Percentiles rank a stretch among this genome's conserved stretches.
Evolutionary conservation across 2,888 invertebrate species (phyloP).

Genomic region (Dexiosoma caninum): DNA sequence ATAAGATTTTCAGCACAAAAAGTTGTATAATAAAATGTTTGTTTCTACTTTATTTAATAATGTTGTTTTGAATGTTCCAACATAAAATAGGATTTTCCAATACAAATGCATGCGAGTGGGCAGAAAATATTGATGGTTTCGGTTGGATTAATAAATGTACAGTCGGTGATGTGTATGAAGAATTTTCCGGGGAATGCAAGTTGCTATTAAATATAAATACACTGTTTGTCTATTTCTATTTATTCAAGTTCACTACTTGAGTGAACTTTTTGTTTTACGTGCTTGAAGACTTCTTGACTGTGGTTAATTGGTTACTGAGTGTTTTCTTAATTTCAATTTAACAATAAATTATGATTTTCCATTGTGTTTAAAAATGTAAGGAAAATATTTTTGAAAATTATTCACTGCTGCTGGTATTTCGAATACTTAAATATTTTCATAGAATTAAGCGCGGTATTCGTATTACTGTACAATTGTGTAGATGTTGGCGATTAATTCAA

Average conservation of each 20-base stretch:
- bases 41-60: background rate
- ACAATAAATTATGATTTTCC: conserved; percentile 18
- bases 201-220: too few species aligned
- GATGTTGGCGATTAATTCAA: background rate
- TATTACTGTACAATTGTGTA: background rate
- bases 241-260: too few species aligned
- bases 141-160: background rate
- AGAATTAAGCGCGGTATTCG: background rate
- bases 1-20: background rate
- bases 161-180: background rate
- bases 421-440: background rate
- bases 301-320: too few species aligned
- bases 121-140: background rate
- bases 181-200: too few species aligned
- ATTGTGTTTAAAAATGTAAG: conserved; percentile 1
- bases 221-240: too few species aligned
- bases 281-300: too few species aligned
- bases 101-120: background rate
- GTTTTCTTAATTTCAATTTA: background rate
- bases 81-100: background rate
- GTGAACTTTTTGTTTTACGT: background rate
- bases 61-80: background rate
- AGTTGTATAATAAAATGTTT: conserved; percentile 4
- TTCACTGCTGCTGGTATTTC: background rate
- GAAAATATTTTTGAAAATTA: background rate